These are phyloP conservation scores for Beris morrisii DNA, from an alignment of 2,888 invertebrate species.

Conservation along the genomic window DNA sequence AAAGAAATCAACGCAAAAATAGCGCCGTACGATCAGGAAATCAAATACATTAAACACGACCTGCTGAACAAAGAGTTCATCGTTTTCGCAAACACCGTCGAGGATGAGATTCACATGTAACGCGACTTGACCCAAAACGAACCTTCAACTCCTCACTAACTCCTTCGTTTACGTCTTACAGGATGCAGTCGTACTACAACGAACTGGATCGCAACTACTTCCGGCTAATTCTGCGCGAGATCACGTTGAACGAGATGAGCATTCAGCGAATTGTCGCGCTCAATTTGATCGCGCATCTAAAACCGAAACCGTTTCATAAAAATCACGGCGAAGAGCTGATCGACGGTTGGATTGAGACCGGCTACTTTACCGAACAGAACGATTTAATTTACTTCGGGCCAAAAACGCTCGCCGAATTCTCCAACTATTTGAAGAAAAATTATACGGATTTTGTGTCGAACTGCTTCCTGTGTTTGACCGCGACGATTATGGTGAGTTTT, in stretches of 20 bases:
- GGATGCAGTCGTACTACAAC: conserved; percentile 41
- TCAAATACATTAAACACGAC: conserved; percentile 44
- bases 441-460: conserved; percentile 44
- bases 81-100: conserved; percentile 43
- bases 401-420: conserved; percentile 45
- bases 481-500: conserved; percentile 46
- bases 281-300: conserved; percentile 40
- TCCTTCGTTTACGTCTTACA: not conserved
- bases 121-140: not conserved
- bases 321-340: conserved; percentile 44
- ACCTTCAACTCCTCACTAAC: not conserved
- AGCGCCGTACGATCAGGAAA: conserved; percentile 43
- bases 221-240: conserved; percentile 41
- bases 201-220: conserved; percentile 45
- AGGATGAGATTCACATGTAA: conserved; percentile 41
- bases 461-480: conserved; percentile 44
- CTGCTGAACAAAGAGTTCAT: conserved; percentile 42
- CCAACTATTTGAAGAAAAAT: conserved; percentile 42
- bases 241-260: conserved; percentile 42
- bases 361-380: conserved; percentile 44
- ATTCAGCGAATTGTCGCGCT: conserved; percentile 43
- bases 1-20: conserved; percentile 41
- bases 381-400: conserved; percentile 45
- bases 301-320: conserved; percentile 42
- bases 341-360: conserved; percentile 43